Conservation (phyloP, 2,888 invertebrate species). For the Calephelis perditalis region DNA sequence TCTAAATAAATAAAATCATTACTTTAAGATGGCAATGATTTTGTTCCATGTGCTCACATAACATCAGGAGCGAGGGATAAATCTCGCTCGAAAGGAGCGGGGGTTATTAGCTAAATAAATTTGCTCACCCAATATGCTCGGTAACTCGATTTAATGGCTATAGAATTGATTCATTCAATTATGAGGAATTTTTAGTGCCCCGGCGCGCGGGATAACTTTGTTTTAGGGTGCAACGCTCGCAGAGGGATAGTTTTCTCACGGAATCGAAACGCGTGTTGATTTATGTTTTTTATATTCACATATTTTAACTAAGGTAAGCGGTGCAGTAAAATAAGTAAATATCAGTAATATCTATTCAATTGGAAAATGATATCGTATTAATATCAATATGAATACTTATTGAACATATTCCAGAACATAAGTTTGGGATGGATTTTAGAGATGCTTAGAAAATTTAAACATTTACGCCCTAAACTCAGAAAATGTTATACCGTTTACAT, state of each 20-base stretch:
- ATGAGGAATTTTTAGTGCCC: conserved; percentile 77
- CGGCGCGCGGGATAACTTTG: conserved; percentile 68
- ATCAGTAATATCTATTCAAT: too few relatives aligned
- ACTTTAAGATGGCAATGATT: conserved; percentile 10
- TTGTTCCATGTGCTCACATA: conserved; percentile 31
- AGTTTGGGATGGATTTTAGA: too few relatives aligned
- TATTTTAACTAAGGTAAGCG: too few relatives aligned
- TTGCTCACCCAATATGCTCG: conserved; percentile 76
- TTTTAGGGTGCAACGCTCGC: conserved; percentile 54
- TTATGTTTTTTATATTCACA: conserved; percentile 35
- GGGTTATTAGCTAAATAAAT: conserved; percentile 77
- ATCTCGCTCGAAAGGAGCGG: conserved; percentile 44
- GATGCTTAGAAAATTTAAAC: too few relatives aligned
- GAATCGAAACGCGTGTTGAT: conserved; percentile 51
- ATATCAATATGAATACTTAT: too few relatives aligned
- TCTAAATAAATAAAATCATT: background rate
- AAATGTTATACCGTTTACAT: too few relatives aligned
- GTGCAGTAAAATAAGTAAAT: too few relatives aligned
- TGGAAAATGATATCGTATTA: too few relatives aligned
- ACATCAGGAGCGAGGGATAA: conserved; percentile 45
- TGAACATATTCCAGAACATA: too few relatives aligned
- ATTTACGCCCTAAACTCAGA: too few relatives aligned
- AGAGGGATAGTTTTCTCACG: conserved; percentile 69
- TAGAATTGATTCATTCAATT: conserved; percentile 79
- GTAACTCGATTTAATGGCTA: conserved; percentile 78